Base-by-base conservation (phyloP, 2,113 vertebrate genomes). In the Gopherus flavomarginatus region DNA sequence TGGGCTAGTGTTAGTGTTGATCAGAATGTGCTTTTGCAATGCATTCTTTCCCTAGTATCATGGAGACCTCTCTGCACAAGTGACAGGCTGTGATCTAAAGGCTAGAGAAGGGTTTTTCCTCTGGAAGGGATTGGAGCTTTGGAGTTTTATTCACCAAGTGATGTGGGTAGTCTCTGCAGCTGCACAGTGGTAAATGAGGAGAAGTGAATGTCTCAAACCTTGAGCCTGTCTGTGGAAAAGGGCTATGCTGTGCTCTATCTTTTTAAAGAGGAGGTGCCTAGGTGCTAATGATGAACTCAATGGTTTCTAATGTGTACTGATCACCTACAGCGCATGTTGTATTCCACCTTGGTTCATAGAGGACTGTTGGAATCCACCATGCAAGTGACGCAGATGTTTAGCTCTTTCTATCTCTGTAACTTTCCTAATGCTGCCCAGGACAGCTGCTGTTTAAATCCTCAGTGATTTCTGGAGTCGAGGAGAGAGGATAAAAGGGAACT, bases 171-270 rank as follows among this genome's bases (percentile, higher is more conserved):
- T 81, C 77, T 69, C 62, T 44, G 14, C 49, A 78, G 57, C 77
- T 72, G 42, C 81, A 87, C 8, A 83, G 49, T 57, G 27, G 3
- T 1, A 5, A 50, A 57, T 44, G 6, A n/a, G 78, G 91, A 72
- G 5, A n/a, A 69, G 85, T 56, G n/a, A 77, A 86, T 31, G 4
- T 42, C 56, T 19, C 42, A 44, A 1, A 59, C 57, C 27, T 59
- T 1, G 11, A 90, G 35, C 3, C 49, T 79, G 38, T 12, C 62
- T 82, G 81, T 82, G 79, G 50, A 83, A 26, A 80, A 62, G 57
- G 57, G 14, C 31, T 29, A 62, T 0, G 1, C 21, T 49, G 57
- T n/a, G 69, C 0, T 35, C 29, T 6, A 31, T 16, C 59, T 35
- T 13, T 31, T 62, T 62, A 62, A 62, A 62, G 29, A 62, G 59